Evolutionary conservation across 2,888 invertebrate species (phyloP), one percentile per base, ranked within the genome.

Genomic region (Gasteruption jaculator): DNA sequence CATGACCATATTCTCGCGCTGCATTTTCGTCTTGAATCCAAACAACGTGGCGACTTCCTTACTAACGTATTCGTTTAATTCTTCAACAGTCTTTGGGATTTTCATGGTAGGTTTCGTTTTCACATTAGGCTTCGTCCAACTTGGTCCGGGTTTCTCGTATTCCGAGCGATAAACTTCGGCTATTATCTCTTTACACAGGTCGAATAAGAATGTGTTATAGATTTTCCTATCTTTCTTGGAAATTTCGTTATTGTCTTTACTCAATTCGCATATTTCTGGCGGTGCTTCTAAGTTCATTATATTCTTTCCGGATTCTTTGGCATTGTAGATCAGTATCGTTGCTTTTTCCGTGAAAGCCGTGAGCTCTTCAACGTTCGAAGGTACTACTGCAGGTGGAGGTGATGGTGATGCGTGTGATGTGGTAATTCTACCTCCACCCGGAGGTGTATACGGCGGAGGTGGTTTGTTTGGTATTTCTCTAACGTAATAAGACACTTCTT

Each of bases 391-490:
- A 33, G 67, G 58, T 36, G 64, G 60, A 12, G 64, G 56, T 15
- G 63, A 63, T 6, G 65, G 62, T 4, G 69, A 60, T 26, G 62
- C 58, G 14, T 68, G 63, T 2, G 61, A 55, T 2, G 72, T 67
- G 1, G 61, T 43, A 8, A 57, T 43, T 27, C 59, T 52, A 24
- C 53, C 51, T 16, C 52, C 56, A 2, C 53, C 64, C 3, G 65
- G 65, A 1, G 83, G 83, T 5, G 84, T 83, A 1, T 81, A 82
- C 66, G 86, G 86, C 0, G 86, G 85, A 0, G 86, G 85, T 7
- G 85, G 83, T 60, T 85, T 85, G 61, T 85, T 83, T 4, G 85
- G 84, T 48, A 85, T 83, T 67, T 83, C 82, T 32, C 84, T 69
- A 29, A 80, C 72, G 62, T 74, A 82, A 52, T 74, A 79, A 29